Percentiles rank a stretch among this genome's conserved stretches.
These are phyloP conservation scores for Tauraco erythrolophus DNA, from an alignment of 2,113 vertebrate species.

Conservation along the genomic window DNA sequence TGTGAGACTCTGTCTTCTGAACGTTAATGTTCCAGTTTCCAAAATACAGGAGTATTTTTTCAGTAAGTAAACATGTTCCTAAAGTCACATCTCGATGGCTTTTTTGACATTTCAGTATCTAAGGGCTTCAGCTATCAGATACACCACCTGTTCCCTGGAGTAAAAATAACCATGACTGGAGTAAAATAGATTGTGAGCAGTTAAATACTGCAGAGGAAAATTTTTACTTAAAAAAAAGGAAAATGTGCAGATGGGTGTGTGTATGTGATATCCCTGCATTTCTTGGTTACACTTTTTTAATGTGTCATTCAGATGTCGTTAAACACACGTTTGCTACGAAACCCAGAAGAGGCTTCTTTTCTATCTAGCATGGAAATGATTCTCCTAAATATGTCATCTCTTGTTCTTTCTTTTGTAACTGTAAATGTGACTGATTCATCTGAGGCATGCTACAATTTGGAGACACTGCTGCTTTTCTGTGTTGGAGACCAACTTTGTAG, in stretches of 20 bases:
- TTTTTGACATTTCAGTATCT: background rate
- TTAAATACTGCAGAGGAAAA: background rate
- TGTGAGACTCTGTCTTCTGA: background rate
- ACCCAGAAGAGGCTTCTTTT: background rate
- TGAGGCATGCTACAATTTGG: background rate
- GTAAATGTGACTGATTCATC: background rate
- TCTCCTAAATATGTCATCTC: background rate
- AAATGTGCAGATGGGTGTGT: background rate
- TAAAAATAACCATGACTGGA: slow-evolving; percentile 11
- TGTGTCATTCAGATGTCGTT: background rate
- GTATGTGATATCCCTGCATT: background rate
- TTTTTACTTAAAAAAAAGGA: background rate
- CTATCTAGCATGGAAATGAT: background rate
- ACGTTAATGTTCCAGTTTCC: background rate
- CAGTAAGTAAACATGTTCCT: background rate
- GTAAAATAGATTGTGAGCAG: background rate
- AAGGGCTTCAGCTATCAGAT: background rate
- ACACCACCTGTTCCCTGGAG: background rate
- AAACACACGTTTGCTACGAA: background rate
- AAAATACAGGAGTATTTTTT: background rate
- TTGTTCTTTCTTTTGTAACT: background rate
- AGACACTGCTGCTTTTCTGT: background rate
- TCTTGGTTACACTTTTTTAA: background rate
- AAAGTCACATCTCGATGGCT: background rate
- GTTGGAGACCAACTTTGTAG: background rate